Evolutionary conservation across 2,888 invertebrate species (phyloP).

Genomic region (Cyrtodaria siliqua): DNA sequence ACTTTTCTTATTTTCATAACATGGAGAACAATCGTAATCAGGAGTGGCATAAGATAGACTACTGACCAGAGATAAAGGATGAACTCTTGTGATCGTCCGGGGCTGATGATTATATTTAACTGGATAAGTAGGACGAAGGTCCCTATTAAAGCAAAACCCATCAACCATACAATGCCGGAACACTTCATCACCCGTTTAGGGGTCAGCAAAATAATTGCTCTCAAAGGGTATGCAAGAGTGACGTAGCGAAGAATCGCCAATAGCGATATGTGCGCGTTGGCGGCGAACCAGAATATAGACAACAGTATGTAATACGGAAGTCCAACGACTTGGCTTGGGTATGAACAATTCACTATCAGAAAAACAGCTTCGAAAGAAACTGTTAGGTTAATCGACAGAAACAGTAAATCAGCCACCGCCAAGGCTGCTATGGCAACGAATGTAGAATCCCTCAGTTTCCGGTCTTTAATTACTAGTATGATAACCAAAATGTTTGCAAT

Average conservation of each 20-base stretch:
- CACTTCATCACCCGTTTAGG: slow-evolving; percentile 33
- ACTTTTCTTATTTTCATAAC: slow-evolving; percentile 36
- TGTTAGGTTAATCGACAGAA: slow-evolving; percentile 20
- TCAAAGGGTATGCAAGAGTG: slow-evolving; percentile 40
- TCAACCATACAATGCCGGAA: slow-evolving; percentile 44
- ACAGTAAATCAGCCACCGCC: slow-evolving; percentile 44
- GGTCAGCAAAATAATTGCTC: slow-evolving; percentile 29
- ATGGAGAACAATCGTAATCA: slow-evolving; percentile 45
- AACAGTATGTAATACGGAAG: slow-evolving; percentile 31
- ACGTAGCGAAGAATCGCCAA: slow-evolving; percentile 53
- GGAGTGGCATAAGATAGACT: slow-evolving; percentile 49
- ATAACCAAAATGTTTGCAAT: slow-evolving; percentile 45
- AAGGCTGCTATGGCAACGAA: slow-evolving; percentile 47
- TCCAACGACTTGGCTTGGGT: background rate
- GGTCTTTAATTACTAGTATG: slow-evolving; percentile 24
- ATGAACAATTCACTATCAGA: slow-evolving; percentile 15
- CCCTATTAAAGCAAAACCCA: slow-evolving; percentile 35
- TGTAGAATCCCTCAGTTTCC: slow-evolving; percentile 35
- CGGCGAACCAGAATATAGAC: slow-evolving; percentile 46
- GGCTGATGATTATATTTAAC: slow-evolving; percentile 4
- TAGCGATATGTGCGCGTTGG: slow-evolving; percentile 50
- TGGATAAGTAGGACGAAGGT: slow-evolving; percentile 22
- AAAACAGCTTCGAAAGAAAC: slow-evolving; percentile 33
- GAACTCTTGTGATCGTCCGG: slow-evolving; percentile 37
- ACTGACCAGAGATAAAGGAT: slow-evolving; percentile 31